A percentile compares a stretch with the other conserved stretches of the same genome.
Evolutionary conservation across 2,888 invertebrate species (phyloP).

Genomic region (Pyrrhosoma nymphula): DNA sequence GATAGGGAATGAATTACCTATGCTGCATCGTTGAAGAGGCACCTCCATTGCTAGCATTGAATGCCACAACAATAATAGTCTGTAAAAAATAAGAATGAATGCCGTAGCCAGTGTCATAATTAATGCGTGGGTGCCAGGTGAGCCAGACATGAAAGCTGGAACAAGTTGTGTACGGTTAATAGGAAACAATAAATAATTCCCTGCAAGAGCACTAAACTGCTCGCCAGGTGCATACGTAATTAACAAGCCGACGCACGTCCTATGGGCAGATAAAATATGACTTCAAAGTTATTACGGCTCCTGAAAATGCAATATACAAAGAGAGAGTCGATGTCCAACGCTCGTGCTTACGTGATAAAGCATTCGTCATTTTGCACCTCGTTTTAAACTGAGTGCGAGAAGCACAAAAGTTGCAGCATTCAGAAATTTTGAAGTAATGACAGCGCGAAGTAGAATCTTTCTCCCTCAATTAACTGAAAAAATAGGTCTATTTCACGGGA

Average conservation of each 20-base stretch:
- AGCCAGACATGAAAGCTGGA: not conserved
- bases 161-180: not conserved
- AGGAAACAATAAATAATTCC: conserved; percentile 23
- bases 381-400: not conserved
- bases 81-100: not conserved
- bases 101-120: not conserved
- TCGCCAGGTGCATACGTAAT: conserved; percentile 39
- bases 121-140: not conserved
- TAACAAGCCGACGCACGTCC: not conserved
- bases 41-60: not conserved
- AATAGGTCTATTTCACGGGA: not conserved
- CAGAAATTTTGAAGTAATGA: not conserved
- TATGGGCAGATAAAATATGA: not conserved
- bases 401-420: not conserved
- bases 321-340: not conserved
- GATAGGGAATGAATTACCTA: not conserved
- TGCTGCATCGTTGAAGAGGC: not conserved
- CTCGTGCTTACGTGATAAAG: not conserved
- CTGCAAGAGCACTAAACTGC: not conserved
- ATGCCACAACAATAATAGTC: not conserved
- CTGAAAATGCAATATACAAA: not conserved
- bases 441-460: not conserved
- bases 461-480: not conserved
- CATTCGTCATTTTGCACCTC: not conserved
- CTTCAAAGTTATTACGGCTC: not conserved